Evolutionary conservation across 2,888 invertebrate genomes (phyloP), one percentile per base, ranked within the genome.

Genomic region (Eupelmus urozonus): DNA sequence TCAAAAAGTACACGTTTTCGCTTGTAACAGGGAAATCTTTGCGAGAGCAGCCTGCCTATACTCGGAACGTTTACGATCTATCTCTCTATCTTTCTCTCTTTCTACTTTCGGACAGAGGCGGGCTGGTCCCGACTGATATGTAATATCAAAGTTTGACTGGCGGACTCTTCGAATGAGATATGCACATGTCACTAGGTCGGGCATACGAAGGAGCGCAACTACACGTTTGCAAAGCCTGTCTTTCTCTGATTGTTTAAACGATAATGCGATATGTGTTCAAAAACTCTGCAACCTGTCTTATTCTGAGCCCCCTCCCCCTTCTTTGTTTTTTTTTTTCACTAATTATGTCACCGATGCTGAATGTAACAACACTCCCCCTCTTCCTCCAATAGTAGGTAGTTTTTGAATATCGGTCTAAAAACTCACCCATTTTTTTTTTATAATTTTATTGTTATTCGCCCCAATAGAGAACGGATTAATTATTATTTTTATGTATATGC

Each of bases 71-170:
- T 49, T 11, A 18, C 18, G 13, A 25, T 65, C 29, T 16, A 9
- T 27, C 40, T 60, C 60, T 18, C 18, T 40, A 18, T 82, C 0
- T 70, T 79, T 9, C 79, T 81, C 80, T 9, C 79, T 81, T 20
- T 81, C 18, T 42, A 29, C 18, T 65, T 74, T 71, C 51, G 55
- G 78, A 82, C 29, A 20, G 51, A 72, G 74, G 78, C 76, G 73
- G 76, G 71, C 74, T 78, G 65, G 73, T 79, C 69, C 57, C 80
- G 60, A 67, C 73, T 67, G 71, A 79, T 69, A 66, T 75, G 49
- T 80, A 70, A 74, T 65, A 74, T 71, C 55, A 78, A 53, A 55
- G 49, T 65, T 76, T 76, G 59, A 60, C 60, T 60, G 45, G 66
- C 18, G n/a, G 55, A 62, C 23, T 20, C 40, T 62, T 29, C 29